Base-by-base conservation (phyloP, 2,113 vertebrate species). In the Gasterosteus nipponicus region DNA sequence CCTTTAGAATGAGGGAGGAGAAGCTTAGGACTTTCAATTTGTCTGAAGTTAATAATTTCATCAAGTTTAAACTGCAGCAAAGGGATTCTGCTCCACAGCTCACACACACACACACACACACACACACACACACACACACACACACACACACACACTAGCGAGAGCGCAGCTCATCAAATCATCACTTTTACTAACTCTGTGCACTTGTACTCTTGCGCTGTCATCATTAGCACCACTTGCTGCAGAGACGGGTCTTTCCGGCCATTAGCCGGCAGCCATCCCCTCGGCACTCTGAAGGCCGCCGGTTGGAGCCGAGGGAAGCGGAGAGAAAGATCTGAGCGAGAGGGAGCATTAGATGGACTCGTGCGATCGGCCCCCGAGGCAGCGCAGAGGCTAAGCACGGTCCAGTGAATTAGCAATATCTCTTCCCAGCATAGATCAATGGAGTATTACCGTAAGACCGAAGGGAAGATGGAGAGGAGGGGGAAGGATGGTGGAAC, bases 361-460 rank as follows among this genome's bases (percentile, higher is more conserved):
- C 73, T 65, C 72, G 65, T 68, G 81, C 83, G 73, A 80, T 85
- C 78, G 76, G 73, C 83, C 51, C 58, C 22, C 54, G 63, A 26
- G 71, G 80, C 86, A 62, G 67, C 75, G 80, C 69, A 44, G n/a
- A 75, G 73, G 66, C 85, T 12, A 77, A 83, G 84, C 83, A 62
- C 64, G 70, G 77, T 78, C 85, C 80, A 77, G 87, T 81, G 89
- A 89, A 86, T 87, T 86, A 91, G 84, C 82, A 54, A 77, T 77
- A 76, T 82, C 71, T 82, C 39, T 92, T 91, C 85, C 88, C 86
- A 82, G 86, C 85, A 87, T 58, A 67, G 87, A 91, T 90, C 90
- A 90, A 91, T 88, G 89, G 68, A 78, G 90, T 86, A 89, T 91
- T 91, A 88, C 84, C 41, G 81, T 85, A 84, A 87, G 65, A 70